Evolutionary conservation across 1,140 invertebrate species (phyloP).

Genomic region (Anastatus disparis): DNA sequence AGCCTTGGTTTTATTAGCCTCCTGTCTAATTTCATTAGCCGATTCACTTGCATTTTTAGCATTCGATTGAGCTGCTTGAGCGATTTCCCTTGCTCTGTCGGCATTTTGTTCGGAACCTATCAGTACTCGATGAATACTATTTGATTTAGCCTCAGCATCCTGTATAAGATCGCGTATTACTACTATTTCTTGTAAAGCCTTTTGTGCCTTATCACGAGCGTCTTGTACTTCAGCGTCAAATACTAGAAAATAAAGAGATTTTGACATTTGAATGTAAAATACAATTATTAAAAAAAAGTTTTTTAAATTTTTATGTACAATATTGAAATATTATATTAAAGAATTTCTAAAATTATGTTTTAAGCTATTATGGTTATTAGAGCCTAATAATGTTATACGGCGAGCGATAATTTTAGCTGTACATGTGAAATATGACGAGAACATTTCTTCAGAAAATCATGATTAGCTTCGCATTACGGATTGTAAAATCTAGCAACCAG

Average conservation of each 20-base stretch:
- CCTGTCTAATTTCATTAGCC: constrained; percentile 80
- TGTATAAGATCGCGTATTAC: constrained; percentile 67
- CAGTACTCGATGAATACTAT: constrained; percentile 78
- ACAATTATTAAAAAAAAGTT: too few relatives aligned
- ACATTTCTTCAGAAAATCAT: too few relatives aligned
- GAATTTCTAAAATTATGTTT: too few relatives aligned
- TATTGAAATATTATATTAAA: too few relatives aligned
- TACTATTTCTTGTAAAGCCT: constrained; percentile 72
- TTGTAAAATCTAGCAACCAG: too few relatives aligned
- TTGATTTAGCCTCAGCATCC: constrained; percentile 71
- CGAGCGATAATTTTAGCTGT: too few relatives aligned
- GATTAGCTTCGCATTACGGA: too few relatives aligned
- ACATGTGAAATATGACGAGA: too few relatives aligned
- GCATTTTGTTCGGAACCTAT: constrained; percentile 82
- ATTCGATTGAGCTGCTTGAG: constrained; percentile 78
- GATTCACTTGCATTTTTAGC: constrained; percentile 62
- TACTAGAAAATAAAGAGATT: constrained; percentile 66
- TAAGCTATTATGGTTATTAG: too few relatives aligned
- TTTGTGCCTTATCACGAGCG: constrained; percentile 75
- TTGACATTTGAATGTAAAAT: neutral
- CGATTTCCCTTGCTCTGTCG: constrained; percentile 77
- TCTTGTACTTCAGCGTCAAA: constrained; percentile 90
- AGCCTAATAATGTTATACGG: too few relatives aligned
- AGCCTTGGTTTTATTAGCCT: constrained; percentile 80
- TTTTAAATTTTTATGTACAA: neutral